These are phyloP conservation scores for Machaerirhynchus nigripectus DNA, from an alignment of 2,113 vertebrate genomes.

Conservation along the genomic window DNA sequence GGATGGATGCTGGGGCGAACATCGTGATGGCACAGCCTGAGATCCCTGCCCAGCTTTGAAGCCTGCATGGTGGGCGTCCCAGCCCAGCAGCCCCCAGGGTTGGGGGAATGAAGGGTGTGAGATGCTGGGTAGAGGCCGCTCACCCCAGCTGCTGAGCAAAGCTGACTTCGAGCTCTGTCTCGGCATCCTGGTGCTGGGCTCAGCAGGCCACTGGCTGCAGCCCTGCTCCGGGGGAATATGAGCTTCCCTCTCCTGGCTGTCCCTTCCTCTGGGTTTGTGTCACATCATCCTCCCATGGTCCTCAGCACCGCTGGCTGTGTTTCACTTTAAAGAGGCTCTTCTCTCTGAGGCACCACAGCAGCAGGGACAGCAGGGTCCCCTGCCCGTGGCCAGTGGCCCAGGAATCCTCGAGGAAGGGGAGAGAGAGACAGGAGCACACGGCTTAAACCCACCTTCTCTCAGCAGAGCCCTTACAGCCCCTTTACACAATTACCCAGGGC, in stretches of 20 bases:
- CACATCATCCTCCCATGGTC: not conserved
- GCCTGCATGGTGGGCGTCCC: not conserved
- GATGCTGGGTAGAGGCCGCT: not conserved
- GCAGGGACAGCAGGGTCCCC: not conserved
- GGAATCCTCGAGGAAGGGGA: not conserved
- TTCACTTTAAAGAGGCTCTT: not conserved
- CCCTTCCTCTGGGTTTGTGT: not conserved
- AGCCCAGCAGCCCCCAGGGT: not conserved
- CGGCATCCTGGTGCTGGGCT: rapidly evolving
- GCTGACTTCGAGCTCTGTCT: rapidly evolving
- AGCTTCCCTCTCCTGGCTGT: not conserved
- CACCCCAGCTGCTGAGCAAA: rapidly evolving
- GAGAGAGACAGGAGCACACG: not conserved
- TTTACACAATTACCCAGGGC: not conserved
- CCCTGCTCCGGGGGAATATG: not conserved
- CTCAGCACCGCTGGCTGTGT: not conserved
- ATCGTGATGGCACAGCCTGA: not conserved
- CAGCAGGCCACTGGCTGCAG: not conserved
- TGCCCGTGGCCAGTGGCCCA: not conserved
- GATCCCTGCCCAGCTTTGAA: not conserved
- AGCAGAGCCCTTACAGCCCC: rapidly evolving
- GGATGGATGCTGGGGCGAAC: constrained; percentile 8
- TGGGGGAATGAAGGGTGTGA: not conserved
- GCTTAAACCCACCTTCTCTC: not conserved
- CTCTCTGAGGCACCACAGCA: not conserved